Conservation (phyloP, 2,113 vertebrate genomes). For the Hydrochoerus hydrochaeris region DNA sequence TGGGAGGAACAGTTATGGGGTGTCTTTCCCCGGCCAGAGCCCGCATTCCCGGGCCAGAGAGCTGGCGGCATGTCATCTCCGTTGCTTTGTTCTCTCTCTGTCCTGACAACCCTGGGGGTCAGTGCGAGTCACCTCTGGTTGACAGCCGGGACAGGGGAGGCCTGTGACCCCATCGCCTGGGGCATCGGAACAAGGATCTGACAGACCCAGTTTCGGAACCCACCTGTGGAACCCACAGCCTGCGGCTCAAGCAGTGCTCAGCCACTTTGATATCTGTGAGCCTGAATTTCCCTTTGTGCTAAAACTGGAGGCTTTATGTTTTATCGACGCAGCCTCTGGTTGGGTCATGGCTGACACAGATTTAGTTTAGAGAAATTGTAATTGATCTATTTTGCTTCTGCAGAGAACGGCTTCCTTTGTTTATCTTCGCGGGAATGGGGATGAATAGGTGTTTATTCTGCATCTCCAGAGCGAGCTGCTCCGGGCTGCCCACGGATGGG, state of each 20-base stretch:
- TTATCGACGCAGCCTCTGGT: accelerated
- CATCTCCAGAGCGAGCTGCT: neutral
- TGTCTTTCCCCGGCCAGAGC: too few species aligned
- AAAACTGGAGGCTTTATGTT: neutral
- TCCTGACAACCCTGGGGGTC: too few species aligned
- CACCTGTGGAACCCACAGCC: neutral
- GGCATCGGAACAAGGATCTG: neutral
- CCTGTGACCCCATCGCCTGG: neutral
- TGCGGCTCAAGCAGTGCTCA: accelerated
- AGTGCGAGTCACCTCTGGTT: neutral
- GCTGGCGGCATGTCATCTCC: accelerated
- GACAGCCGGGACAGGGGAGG: neutral
- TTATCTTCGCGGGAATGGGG: neutral
- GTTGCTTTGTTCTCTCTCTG: accelerated
- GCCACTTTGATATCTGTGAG: too few species aligned
- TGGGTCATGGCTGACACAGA: neutral
- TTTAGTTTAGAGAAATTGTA: neutral
- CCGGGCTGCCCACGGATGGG: too few species aligned
- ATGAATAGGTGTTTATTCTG: neutral
- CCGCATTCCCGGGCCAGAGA: neutral
- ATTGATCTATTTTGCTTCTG: neutral
- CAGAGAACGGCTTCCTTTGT: constrained; percentile 5
- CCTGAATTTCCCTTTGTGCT: neutral
- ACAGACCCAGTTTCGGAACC: neutral
- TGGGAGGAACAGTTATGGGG: neutral